Evolutionary conservation across 2,797 vertebrate species (phyloP).

Genomic region (Aplochiton taeniatus): DNA sequence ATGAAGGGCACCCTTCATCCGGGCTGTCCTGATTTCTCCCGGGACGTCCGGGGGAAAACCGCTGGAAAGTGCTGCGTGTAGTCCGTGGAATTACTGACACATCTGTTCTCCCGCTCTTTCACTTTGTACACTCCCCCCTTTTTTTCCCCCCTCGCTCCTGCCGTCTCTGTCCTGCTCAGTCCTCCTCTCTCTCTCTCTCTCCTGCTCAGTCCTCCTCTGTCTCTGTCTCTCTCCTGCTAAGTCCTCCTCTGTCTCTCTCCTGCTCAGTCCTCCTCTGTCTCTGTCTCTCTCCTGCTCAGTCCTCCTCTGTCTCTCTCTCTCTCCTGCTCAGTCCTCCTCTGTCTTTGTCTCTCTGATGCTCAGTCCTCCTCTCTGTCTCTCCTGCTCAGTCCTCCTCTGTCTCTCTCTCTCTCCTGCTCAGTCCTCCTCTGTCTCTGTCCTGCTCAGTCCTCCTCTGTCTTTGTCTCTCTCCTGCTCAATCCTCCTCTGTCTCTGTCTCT

Average conservation of each 20-base stretch:
- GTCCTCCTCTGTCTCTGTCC: neutral
- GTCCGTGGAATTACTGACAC: no score
- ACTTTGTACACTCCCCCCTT: neutral
- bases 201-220: neutral
- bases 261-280: neutral
- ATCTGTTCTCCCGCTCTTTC: no score
- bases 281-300: neutral
- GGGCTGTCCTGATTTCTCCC: no score
- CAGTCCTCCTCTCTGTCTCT: neutral
- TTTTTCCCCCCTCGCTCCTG: no score
- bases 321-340: neutral
- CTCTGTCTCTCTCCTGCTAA: neutral
- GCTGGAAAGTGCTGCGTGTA: no score
- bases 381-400: neutral
- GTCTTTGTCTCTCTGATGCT: neutral
- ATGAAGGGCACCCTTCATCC: no score
- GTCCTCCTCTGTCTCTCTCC: neutral
- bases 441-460: no score
- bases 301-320: neutral
- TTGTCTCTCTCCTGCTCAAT: no score
- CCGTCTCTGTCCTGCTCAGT: neutral
- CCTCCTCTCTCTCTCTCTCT: neutral
- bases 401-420: neutral
- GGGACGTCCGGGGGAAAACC: no score
- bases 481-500: neutral